Conservation (phyloP, 1,140 invertebrate genomes). For the Oryctes rhinoceros region DNA sequence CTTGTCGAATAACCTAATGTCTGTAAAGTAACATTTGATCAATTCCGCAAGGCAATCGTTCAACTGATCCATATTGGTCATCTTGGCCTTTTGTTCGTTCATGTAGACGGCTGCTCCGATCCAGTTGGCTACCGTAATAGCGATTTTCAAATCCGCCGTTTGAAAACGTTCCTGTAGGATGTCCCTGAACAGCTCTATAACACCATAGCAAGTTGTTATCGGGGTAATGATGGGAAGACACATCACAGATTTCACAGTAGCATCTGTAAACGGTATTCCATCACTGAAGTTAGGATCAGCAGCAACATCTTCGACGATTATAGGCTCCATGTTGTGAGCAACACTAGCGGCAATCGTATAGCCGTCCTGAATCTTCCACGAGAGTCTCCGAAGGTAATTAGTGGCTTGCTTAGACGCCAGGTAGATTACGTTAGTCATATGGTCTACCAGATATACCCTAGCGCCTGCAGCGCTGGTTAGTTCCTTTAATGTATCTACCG, state of each 20-base stretch:
- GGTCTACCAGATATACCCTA: slow-evolving; percentile 62
- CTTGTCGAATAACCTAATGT: slow-evolving; percentile 61
- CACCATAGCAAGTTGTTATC: slow-evolving; percentile 61
- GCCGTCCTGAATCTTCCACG: slow-evolving; percentile 61
- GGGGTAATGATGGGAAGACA: slow-evolving; percentile 63
- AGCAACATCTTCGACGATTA: slow-evolving; percentile 61
- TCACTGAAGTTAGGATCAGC: slow-evolving; percentile 59
- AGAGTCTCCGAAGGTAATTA: slow-evolving; percentile 61
- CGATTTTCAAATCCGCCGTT: slow-evolving; percentile 46
- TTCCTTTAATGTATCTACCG: slow-evolving; percentile 62
- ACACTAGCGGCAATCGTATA: slow-evolving; percentile 62
- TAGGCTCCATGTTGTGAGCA: slow-evolving; percentile 61
- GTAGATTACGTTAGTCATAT: slow-evolving; percentile 61
- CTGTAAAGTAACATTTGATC: slow-evolving; percentile 62
- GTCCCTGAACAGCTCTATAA: slow-evolving; percentile 63
- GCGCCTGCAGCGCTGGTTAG: slow-evolving; percentile 62
- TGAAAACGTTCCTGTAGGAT: slow-evolving; percentile 49
- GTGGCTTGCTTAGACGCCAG: slow-evolving; percentile 58
- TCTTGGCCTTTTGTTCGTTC: slow-evolving; percentile 59
- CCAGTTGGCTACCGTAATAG: slow-evolving; percentile 62
- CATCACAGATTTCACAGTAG: slow-evolving; percentile 60
- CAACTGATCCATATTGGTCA: slow-evolving; percentile 60
- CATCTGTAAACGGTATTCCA: not conserved
- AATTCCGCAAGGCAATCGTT: slow-evolving; percentile 61
- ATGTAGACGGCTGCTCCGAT: slow-evolving; percentile 64